Percentiles rank a stretch among this genome's conserved stretches.
These are phyloP conservation scores for Oncorhynchus clarkii DNA, from an alignment of 2,113 vertebrate species.

Conservation along the genomic window DNA sequence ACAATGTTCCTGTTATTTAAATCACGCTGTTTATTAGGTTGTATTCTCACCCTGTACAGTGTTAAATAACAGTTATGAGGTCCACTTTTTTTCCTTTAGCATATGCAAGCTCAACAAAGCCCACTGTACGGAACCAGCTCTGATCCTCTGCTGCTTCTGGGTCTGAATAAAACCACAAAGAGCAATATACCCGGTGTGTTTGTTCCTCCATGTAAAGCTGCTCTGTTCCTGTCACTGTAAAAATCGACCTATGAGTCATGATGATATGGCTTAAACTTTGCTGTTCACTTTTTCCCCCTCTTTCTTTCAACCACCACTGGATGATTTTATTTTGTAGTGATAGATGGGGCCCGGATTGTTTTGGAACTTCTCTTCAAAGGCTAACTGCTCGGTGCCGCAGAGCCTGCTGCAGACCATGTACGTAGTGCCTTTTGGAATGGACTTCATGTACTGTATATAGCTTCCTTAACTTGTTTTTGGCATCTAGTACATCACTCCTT, in stretches of 20 bases:
- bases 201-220: constrained; percentile 17
- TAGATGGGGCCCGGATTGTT: constrained; percentile 76
- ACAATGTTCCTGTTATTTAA: not conserved
- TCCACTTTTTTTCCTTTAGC: not conserved
- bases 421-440: constrained; percentile 57
- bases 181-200: constrained; percentile 30
- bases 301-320: constrained; percentile 18
- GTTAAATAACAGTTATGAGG: not conserved
- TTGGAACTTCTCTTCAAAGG: constrained; percentile 71
- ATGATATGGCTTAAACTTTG: constrained; percentile 13
- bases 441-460: constrained; percentile 16
- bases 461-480: constrained; percentile 44
- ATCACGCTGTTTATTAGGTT: not conserved
- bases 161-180: constrained; percentile 61
- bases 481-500: constrained; percentile 57
- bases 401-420: constrained; percentile 76
- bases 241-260: not conserved
- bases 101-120: not conserved
- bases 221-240: constrained; percentile 7
- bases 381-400: constrained; percentile 72
- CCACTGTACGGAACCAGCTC: constrained; percentile 28
- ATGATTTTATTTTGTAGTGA: constrained; percentile 63
- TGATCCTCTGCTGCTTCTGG: constrained; percentile 39
- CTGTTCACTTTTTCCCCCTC: constrained; percentile 30
- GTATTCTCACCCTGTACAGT: not conserved